Conservation (phyloP, 2,113 vertebrate genomes). For the Neolamprologus cancellatus region DNA sequence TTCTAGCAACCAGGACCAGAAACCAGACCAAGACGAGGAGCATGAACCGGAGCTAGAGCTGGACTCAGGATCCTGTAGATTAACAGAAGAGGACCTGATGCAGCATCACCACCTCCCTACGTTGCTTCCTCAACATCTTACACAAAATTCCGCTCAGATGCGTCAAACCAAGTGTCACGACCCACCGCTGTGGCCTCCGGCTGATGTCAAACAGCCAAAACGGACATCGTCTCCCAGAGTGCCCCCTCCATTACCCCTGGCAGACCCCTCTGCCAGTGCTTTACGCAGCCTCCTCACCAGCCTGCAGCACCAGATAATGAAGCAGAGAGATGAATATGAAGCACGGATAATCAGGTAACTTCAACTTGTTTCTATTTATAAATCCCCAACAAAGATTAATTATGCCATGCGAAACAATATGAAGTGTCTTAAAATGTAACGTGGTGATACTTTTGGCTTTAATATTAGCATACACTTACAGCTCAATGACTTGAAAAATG, state of each 20-base stretch:
- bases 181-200: background rate
- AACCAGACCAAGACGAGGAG: conserved; percentile 12
- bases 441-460: background rate
- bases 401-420: background rate
- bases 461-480: background rate
- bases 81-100: background rate
- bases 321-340: conserved; percentile 71
- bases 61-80: conserved; percentile 18
- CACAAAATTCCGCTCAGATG: background rate
- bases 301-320: conserved; percentile 68
- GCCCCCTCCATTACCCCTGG: conserved; percentile 57
- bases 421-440: background rate
- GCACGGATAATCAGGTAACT: conserved; percentile 67
- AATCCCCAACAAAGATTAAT: background rate
- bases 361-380: background rate
- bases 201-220: background rate
- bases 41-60: conserved; percentile 10
- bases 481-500: background rate
- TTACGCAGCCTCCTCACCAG: conserved; percentile 61
- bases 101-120: background rate
- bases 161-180: background rate
- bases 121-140: background rate
- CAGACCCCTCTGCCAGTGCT: conserved; percentile 60
- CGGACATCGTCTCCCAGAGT: conserved; percentile 18
- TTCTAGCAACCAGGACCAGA: conserved; percentile 14